These are phyloP conservation scores for Drosophila mulleri DNA, from an alignment of 2,888 invertebrate species.

Conservation along the genomic window DNA sequence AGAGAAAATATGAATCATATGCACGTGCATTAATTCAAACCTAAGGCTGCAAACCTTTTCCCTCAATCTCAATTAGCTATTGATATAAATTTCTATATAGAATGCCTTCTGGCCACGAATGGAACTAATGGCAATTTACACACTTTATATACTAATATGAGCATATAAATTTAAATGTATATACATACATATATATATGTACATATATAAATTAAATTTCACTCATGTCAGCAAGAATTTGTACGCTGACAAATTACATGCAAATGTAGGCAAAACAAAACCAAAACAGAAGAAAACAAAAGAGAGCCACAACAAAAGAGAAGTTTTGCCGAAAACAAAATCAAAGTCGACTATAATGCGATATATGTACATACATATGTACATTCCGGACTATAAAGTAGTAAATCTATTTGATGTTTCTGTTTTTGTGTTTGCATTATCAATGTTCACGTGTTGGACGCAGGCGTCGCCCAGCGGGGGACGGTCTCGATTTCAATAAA, in stretches of 20 bases:
- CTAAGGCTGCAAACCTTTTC: not conserved
- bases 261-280: not conserved
- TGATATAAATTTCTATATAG: not conserved
- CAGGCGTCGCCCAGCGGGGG: constrained; percentile 5
- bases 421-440: constrained; percentile 30
- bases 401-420: constrained; percentile 33
- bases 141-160: not conserved
- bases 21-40: too few relatives aligned
- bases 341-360: constrained; percentile 1
- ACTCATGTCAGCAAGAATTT: constrained; percentile 26
- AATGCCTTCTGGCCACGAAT: not conserved
- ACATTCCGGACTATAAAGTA: constrained; percentile 2
- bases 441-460: constrained; percentile 45
- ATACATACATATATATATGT: not conserved
- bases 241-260: not conserved
- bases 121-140: constrained; percentile 21
- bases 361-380: constrained; percentile 15
- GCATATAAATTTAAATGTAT: not conserved
- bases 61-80: not conserved
- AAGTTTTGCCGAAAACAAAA: constrained; percentile 3
- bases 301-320: not conserved
- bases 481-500: constrained; percentile 11
- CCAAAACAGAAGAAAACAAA: constrained; percentile 9
- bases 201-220: not conserved
- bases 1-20: not conserved